Evolutionary conservation across 1,140 invertebrate genomes (phyloP), one percentile per base, ranked within the genome.

Genomic region (Doryteuthis pealeii): DNA sequence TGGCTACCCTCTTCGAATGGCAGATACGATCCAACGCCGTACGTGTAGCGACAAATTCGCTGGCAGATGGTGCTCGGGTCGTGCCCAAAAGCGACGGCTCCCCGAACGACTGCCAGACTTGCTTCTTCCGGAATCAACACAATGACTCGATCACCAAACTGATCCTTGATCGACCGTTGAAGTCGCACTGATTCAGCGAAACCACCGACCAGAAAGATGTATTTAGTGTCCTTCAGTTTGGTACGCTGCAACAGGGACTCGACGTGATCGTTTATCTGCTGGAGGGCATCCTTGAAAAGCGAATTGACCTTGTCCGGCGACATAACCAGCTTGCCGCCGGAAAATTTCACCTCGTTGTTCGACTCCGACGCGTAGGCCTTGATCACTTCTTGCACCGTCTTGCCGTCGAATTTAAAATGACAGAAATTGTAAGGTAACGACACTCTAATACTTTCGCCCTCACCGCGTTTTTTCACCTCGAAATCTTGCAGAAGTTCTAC

Each of bases 201-300:
- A 15, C 91, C 91, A 49, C 91, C 91, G 45, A 91, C 91, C 22
- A 91, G 83, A 81, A 91, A 91, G 70, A 91, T 86, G 76, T 90
- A 89, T 33, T 87, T 84, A 4, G 91, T 83, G 30, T 87, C 87
- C 78, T 83, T 85, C 45, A 82, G 74, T 77, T 82, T 85, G 8
- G 82, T 79, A 69, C 79, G 82, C 22, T 81, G 74, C 30, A 86
- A 76, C 14, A 85, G 73, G n/a, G 74, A 73, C 6, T 80, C 76
- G 31, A 86, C 79, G 66, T 86, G 85, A 33, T 84, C 80, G 58
- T 82, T 84, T 12, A 86, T 86, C 75, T 85, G 81, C 18, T 77
- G 70, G 6, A 86, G 73, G 4, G 83, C 78, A 58, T 85, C 82
- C 14, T 79, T 69, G 71, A 86, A 86, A n/a, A 86, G 72, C 5